These are phyloP conservation scores for Acleris cristana DNA, from an alignment of 2,888 invertebrate genomes.

Conservation along the genomic window DNA sequence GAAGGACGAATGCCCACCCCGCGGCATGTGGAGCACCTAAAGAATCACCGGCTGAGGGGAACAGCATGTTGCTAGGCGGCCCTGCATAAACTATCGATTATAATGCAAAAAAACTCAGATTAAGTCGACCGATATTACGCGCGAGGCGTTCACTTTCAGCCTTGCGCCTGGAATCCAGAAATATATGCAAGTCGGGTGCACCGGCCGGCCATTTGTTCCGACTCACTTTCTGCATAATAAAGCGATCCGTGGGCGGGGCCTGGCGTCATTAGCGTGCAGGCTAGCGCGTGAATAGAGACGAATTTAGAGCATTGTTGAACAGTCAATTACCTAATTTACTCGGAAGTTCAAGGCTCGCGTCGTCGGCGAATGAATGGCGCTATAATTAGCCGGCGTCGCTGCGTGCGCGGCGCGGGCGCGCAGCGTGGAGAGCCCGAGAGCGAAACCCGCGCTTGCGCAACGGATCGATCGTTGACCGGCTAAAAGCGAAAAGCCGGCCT, in stretches of 20 bases:
- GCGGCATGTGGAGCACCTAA: background rate
- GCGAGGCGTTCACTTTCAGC: conserved; percentile 53
- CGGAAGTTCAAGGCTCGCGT: conserved; percentile 23
- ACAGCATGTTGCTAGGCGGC: background rate
- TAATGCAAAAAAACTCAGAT: conserved; percentile 8
- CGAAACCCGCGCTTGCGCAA: conserved; percentile 60
- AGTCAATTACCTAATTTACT: conserved; percentile 24
- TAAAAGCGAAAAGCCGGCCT: conserved; percentile 73
- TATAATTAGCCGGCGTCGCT: conserved; percentile 17
- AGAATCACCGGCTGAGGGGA: background rate
- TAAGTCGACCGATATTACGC: conserved; percentile 13
- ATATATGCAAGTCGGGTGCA: conserved; percentile 49
- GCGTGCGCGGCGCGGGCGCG: conserved; percentile 37
- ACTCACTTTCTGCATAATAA: conserved; percentile 68
- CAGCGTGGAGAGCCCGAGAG: conserved; percentile 55
- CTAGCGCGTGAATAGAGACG: background rate
- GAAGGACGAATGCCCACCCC: background rate
- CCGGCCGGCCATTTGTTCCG: conserved; percentile 55
- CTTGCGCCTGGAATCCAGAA: conserved; percentile 48
- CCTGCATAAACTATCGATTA: conserved; percentile 21
- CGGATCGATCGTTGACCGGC: conserved; percentile 62
- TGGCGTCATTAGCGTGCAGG: conserved; percentile 49
- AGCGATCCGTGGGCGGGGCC: conserved; percentile 60
- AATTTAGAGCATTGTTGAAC: conserved; percentile 14
- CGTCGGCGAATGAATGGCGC: conserved; percentile 15